Conservation (phyloP, 2,113 vertebrate genomes). For the Phylloscopus whistleri region DNA sequence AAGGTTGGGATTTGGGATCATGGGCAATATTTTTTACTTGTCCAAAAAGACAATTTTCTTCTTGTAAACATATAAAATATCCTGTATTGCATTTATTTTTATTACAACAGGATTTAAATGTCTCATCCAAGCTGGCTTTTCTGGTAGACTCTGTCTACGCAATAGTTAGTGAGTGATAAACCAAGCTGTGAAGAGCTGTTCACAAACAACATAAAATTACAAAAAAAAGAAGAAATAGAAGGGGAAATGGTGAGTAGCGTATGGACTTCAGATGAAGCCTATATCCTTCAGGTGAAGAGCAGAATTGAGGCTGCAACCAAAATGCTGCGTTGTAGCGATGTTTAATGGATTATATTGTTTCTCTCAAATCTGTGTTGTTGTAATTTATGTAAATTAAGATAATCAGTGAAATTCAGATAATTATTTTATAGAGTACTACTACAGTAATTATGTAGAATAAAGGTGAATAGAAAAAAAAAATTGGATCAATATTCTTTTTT, state of each 20-base stretch:
- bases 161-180: neutral
- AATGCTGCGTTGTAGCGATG: neutral
- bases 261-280: neutral
- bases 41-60: neutral
- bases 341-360: neutral
- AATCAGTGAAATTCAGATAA: neutral
- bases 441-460: neutral
- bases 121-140: neutral
- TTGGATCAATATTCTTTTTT: neutral
- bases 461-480: neutral
- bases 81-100: neutral
- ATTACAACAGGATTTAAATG: neutral
- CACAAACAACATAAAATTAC: neutral
- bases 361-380: neutral
- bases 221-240: neutral
- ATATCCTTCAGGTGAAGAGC: neutral
- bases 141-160: neutral
- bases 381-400: neutral
- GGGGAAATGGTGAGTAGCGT: fast-evolving
- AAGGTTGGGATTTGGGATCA: neutral
- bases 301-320: neutral
- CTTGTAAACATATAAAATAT: neutral
- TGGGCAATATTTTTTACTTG: neutral
- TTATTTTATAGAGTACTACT: neutral
- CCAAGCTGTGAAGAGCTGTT: neutral